Base-by-base conservation (phyloP, 2,888 invertebrate species). In the Lymantria monacha region DNA sequence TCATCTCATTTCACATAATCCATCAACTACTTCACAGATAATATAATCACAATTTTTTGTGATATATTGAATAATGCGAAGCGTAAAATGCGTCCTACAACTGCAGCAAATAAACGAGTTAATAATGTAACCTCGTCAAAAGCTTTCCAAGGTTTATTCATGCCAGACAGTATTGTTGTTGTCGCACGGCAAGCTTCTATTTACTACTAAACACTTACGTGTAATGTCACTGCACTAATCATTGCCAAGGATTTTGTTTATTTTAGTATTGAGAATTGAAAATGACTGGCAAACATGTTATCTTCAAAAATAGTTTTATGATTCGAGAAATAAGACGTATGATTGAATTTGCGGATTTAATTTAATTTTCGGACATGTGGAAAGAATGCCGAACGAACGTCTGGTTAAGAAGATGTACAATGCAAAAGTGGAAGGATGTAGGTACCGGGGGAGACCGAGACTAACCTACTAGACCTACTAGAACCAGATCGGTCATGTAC, bases 71-170 rank as follows among this genome's bases (percentile, higher is more conserved):
- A 22, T 3, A 22, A 22, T 22, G 5, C 22, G 5, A 22, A 22
- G 22, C 22, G 5, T 22, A 33, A 33, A 33, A 33, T 10, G 7
- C 9, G 9, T 1, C 33, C 5, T 33, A 33, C 7, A 33, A 33
- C 3, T 33, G 33, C 33, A 33, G 9, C 33, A 30, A 5, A 30
- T 48, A 40, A 7, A 38, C 38, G 15, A n/a, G 7, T 43, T 14
- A 51, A 51, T 59, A 37, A 22, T n/a, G 54, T 46, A 14, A 30
- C 30, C 37, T 46, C 30, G 45, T 44, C 43, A 15, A 36, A 57
- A 49, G 42, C 42, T 56, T 41, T 49, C 49, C 69, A 68, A 70
- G 63, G 66, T 65, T 60, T 56, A 56, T 49, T 52, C 48, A 41
- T 41, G 12, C 41, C 14, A 41, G 41, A 38, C 41, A 41, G 41